These are phyloP conservation scores for Leucania comma DNA, from an alignment of 2,888 invertebrate species.

Conservation along the genomic window DNA sequence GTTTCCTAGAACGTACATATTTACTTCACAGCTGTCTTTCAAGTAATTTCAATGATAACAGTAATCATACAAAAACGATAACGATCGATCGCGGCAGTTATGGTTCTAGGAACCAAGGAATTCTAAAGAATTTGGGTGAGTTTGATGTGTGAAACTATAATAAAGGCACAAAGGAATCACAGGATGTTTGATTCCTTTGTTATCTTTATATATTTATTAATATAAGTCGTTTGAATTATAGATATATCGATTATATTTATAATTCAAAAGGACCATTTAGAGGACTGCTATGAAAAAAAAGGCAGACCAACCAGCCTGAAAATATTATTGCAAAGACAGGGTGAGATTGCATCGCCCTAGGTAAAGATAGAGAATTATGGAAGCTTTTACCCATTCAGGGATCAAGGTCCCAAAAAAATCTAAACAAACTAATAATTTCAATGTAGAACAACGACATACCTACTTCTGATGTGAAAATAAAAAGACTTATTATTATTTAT, in stretches of 20 bases:
- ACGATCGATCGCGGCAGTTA: conserved; percentile 45
- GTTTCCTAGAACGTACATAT: conserved; percentile 57
- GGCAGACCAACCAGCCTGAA: no score
- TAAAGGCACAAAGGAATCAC: conserved; percentile 16
- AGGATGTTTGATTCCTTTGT: conserved; percentile 32
- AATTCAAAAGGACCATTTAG: not conserved
- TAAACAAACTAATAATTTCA: no score
- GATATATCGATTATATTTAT: no score
- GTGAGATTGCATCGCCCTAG: no score
- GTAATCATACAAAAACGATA: conserved; percentile 45
- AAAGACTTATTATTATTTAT: conserved; percentile 9
- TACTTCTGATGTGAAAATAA: no score
- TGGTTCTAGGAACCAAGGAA: conserved; percentile 39
- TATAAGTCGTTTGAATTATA: no score
- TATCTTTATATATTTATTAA: conserved; percentile 17
- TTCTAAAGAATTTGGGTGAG: conserved; percentile 28
- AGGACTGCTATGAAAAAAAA: no score
- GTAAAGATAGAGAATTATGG: no score
- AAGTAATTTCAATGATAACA: conserved; percentile 48
- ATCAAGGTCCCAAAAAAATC: no score
- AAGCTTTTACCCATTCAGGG: no score
- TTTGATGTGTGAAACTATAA: conserved; percentile 22
- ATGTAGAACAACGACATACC: no score
- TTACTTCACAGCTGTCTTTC: conserved; percentile 53
- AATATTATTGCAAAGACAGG: no score